These are phyloP conservation scores for Drosophila nr. medialis DNA, from an alignment of 2,888 invertebrate species.

Conservation along the genomic window DNA sequence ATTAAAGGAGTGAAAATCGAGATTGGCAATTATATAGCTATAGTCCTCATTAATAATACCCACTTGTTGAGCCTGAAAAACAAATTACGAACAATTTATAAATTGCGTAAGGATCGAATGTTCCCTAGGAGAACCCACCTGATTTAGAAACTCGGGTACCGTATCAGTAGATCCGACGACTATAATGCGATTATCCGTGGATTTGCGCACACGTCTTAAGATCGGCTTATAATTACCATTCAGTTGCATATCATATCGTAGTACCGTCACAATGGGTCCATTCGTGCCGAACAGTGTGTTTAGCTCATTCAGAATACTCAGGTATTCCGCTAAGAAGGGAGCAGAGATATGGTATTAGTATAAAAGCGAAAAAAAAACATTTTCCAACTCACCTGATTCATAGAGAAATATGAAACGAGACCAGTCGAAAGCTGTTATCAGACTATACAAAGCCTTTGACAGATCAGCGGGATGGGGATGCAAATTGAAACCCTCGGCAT, in stretches of 20 bases:
- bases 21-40: slow-evolving; percentile 91
- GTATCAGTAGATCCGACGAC: slow-evolving; percentile 89
- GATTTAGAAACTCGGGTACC: slow-evolving; percentile 86
- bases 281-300: slow-evolving; percentile 88
- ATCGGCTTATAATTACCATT: slow-evolving; percentile 89
- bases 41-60: slow-evolving; percentile 98
- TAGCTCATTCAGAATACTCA: slow-evolving; percentile 90
- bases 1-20: slow-evolving; percentile 89
- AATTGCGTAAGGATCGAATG: background rate
- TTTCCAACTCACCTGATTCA: slow-evolving; percentile 78
- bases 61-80: slow-evolving; percentile 93
- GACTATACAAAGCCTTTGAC: slow-evolving; percentile 88
- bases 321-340: slow-evolving; percentile 85
- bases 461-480: slow-evolving; percentile 89
- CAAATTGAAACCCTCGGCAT: slow-evolving; percentile 88
- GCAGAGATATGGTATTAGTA: background rate
- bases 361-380: background rate
- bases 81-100: background rate
- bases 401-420: slow-evolving; percentile 91
- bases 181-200: slow-evolving; percentile 89
- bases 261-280: slow-evolving; percentile 87
- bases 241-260: slow-evolving; percentile 87
- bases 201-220: slow-evolving; percentile 89
- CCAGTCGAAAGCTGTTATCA: slow-evolving; percentile 92
- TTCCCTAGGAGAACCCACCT: slow-evolving; percentile 56